Conservation (phyloP, 1,140 invertebrate genomes). For the Drosophila burlai region DNA sequence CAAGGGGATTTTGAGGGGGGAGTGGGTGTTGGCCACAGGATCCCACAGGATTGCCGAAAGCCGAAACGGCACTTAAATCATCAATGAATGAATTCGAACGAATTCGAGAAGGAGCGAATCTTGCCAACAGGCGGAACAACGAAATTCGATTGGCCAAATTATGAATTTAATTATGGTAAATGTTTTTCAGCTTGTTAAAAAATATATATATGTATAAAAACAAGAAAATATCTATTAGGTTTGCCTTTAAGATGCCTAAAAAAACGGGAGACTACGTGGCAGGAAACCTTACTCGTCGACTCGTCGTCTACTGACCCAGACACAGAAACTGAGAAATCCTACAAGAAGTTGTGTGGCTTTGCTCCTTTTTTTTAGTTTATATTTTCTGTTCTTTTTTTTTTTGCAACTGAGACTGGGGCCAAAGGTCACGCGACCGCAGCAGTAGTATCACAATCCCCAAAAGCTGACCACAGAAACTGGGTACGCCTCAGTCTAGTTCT, state of each 20-base stretch:
- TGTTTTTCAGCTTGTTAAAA: neutral
- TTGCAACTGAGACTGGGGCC: neutral
- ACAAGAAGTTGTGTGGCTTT: conserved; percentile 14
- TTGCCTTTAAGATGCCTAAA: neutral
- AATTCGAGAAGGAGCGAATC: conserved; percentile 10
- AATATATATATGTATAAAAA: neutral
- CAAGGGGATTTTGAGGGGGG: neutral
- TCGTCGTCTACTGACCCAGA: conserved; percentile 31
- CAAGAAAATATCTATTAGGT: neutral
- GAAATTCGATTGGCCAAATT: conserved; percentile 13
- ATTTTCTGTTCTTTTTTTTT: neutral
- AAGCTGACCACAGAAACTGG: conserved; percentile 35
- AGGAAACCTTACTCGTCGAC: neutral
- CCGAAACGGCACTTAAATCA: conserved; percentile 62
- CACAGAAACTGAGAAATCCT: conserved; percentile 14
- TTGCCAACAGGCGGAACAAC: conserved; percentile 1
- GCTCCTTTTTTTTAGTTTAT: neutral
- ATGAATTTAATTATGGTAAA: conserved; percentile 1
- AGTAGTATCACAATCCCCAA: conserved; percentile 60
- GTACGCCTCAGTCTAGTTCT: conserved; percentile 16
- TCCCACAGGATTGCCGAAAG: conserved; percentile 52
- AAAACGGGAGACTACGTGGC: neutral
- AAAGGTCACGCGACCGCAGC: conserved; percentile 75
- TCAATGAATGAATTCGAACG: conserved; percentile 46
- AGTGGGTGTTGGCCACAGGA: neutral